Percentiles rank a stretch among this genome's conserved stretches.
Evolutionary conservation across 1,140 invertebrate genomes (phyloP).

Genomic region (Macrobrachium rosenbergii): DNA sequence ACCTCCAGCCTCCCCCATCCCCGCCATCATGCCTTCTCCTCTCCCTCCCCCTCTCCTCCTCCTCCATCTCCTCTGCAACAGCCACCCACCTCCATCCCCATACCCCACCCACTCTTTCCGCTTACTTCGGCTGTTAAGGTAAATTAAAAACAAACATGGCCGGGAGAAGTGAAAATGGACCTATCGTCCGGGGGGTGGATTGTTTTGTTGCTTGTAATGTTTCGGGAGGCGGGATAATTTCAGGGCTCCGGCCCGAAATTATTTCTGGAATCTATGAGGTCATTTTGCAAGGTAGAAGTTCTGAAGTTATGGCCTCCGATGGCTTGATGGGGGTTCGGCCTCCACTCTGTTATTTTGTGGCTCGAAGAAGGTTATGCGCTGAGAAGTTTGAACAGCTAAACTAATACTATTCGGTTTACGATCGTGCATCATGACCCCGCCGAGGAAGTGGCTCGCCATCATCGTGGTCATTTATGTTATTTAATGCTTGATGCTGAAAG

Average conservation of each 20-base stretch:
- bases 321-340: too few species aligned
- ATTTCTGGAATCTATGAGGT: conserved; percentile 8
- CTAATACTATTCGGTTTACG: too few species aligned
- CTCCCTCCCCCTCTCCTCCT: neutral
- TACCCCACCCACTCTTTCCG: neutral
- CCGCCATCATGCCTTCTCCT: neutral
- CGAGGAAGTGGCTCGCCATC: too few species aligned
- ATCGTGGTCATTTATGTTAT: too few species aligned
- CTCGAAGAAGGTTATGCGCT: neutral
- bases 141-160: conserved; percentile 37
- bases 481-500: too few species aligned
- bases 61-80: neutral
- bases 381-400: neutral
- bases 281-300: neutral
- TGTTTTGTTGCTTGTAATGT: neutral
- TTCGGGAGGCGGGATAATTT: neutral
- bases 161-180: neutral
- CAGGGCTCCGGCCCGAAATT: conserved; percentile 2
- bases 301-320: neutral
- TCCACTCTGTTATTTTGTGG: neutral
- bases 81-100: neutral
- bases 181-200: neutral
- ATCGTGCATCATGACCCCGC: too few species aligned
- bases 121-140: conserved; percentile 38
- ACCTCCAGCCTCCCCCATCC: neutral